Percentiles rank a stretch among this genome's conserved stretches.
Conservation (phyloP, 2,797 vertebrate genomes). For the Pterois miles region DNA sequence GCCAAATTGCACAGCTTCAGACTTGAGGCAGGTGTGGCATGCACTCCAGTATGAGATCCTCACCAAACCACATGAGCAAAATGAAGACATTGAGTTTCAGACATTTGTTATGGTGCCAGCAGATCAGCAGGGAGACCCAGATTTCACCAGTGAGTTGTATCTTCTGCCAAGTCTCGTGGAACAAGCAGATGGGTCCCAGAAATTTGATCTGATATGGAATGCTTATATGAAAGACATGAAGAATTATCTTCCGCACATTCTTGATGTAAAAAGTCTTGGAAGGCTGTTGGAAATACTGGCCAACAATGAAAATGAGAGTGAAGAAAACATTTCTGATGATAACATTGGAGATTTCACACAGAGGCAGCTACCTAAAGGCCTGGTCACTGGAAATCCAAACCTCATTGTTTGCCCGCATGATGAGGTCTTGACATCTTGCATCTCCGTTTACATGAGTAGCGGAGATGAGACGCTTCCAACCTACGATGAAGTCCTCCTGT, state of each 20-base stretch:
- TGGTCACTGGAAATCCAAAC: slow-evolving; percentile 87
- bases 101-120: slow-evolving; percentile 72
- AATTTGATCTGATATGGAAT: slow-evolving; percentile 85
- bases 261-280: slow-evolving; percentile 89
- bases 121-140: slow-evolving; percentile 18
- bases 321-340: slow-evolving; percentile 57
- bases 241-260: slow-evolving; percentile 81
- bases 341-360: slow-evolving; percentile 23
- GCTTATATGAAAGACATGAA: slow-evolving; percentile 85
- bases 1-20: slow-evolving; percentile 74
- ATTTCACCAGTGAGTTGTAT: slow-evolving; percentile 31
- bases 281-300: slow-evolving; percentile 82
- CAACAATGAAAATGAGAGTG: slow-evolving; percentile 53
- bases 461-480: slow-evolving; percentile 85
- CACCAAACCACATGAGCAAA: slow-evolving; percentile 65
- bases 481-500: slow-evolving; percentile 94
- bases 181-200: slow-evolving; percentile 48
- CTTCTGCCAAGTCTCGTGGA: slow-evolving; percentile 49
- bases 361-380: slow-evolving; percentile 84
- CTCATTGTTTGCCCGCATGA: slow-evolving; percentile 87
- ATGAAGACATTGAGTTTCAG: slow-evolving; percentile 81
- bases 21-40: slow-evolving; percentile 79
- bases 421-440: slow-evolving; percentile 87
- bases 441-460: slow-evolving; percentile 92
- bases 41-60: slow-evolving; percentile 80